Evolutionary conservation across 37 sponge, comb jelly and placozoan species (phyloP).

Genomic region (Corticium candelabrum): DNA sequence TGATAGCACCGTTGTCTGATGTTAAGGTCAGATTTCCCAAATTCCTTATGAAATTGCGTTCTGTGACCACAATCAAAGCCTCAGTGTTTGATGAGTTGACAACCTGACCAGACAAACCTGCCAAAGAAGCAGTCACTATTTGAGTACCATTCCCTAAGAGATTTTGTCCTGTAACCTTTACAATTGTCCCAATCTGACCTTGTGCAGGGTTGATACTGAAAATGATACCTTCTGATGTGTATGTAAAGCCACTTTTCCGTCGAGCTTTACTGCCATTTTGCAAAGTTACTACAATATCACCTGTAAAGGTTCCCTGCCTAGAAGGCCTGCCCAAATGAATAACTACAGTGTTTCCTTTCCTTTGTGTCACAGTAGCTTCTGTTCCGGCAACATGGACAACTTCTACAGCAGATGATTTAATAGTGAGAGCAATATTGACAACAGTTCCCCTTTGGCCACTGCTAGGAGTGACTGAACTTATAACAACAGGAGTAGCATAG

Average conservation of each 20-base stretch:
- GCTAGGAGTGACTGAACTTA: conserved; percentile 18
- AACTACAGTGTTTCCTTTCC: background rate
- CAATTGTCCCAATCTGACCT: conserved; percentile 54
- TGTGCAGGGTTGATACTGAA: conserved; percentile 14
- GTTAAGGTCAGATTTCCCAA: background rate
- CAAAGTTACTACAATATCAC: conserved; percentile 40
- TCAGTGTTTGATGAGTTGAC: background rate
- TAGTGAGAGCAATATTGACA: conserved; percentile 9
- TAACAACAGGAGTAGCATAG: conserved; percentile 22
- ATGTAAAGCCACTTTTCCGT: conserved; percentile 41
- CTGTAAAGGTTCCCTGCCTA: conserved; percentile 17
- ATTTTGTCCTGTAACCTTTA: conserved; percentile 31
- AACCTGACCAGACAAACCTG: background rate
- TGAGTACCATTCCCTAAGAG: conserved; percentile 43
- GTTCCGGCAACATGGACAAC: conserved; percentile 3
- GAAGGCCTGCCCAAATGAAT: conserved; percentile 35
- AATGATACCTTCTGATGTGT: conserved; percentile 45
- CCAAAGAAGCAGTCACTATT: conserved; percentile 17
- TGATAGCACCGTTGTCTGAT: background rate
- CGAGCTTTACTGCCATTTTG: conserved; percentile 18
- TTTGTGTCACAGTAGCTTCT: background rate
- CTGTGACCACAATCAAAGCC: background rate
- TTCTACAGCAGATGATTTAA: background rate
- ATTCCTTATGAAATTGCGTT: background rate
- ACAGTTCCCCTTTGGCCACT: conserved; percentile 53